Conservation (phyloP, 2,113 vertebrate species). For the Aythya baeri region DNA sequence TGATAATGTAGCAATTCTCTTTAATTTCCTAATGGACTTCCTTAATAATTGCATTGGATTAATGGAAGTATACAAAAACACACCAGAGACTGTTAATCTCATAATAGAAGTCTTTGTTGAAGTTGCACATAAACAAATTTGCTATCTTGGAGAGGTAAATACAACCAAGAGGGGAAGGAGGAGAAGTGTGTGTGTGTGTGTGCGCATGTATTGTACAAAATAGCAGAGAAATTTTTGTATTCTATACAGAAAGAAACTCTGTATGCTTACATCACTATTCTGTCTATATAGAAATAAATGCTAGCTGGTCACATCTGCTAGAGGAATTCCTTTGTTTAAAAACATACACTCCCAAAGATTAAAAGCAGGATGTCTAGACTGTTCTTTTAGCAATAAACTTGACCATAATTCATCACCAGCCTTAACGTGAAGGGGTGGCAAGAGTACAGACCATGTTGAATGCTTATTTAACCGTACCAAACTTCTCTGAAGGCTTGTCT, state of each 20-base stretch:
- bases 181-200: not conserved
- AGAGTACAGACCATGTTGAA: not conserved
- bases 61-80: slow-evolving; percentile 99
- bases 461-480: not conserved
- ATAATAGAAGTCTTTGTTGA: slow-evolving; percentile 99
- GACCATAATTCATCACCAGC: not conserved
- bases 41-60: slow-evolving; percentile 97
- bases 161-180: not conserved
- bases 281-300: not conserved
- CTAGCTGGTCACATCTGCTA: not conserved
- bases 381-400: not conserved
- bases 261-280: not conserved
- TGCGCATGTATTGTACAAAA: not conserved
- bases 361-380: not conserved
- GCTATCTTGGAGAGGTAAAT: slow-evolving; percentile 97
- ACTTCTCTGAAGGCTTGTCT: not conserved
- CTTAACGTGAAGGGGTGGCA: not conserved
- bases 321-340: not conserved
- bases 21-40: slow-evolving; percentile 98
- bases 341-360: not conserved
- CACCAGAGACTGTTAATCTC: slow-evolving; percentile 97
- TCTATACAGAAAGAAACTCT: not conserved
- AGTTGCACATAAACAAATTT: slow-evolving; percentile 99
- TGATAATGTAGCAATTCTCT: slow-evolving; percentile 95
- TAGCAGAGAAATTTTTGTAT: not conserved